Evolutionary conservation across 64 coral and sea anemone species (phyloP), one percentile per base, ranked within the genome.

Genomic region (Montipora efflorescens): DNA sequence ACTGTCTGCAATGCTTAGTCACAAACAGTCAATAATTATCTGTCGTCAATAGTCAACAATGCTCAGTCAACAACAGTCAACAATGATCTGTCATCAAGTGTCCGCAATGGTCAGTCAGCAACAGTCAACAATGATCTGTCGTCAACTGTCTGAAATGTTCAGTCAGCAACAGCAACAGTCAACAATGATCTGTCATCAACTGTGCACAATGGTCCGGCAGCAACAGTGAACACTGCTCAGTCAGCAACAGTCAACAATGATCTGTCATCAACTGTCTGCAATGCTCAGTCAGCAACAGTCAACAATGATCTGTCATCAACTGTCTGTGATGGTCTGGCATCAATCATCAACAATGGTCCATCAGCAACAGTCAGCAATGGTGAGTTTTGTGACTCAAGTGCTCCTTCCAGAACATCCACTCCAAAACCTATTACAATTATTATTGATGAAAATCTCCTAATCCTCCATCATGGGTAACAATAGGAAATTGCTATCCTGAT

Each of bases 381-480:
- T 76, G 25, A 76, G 8, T 44, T 46, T 76, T 23, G 74, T 76
- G 36, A 76, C 74, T 67, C 64, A 67, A 67, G 64, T 61, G 75
- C 51, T 25, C 71, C 73, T 90, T 67, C 88, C 10, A 80, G 16
- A 16, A 67, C 4, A 59, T 50, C 59, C 13, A 46, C 55, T 61
- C 12, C 66, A 21, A 45, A 7, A 66, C 82, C 83, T 13, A 92
- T 92, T 51, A 9, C 74, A 47, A 57, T 57, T 57, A 75, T 89
- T 67, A 83, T 81, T 21, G 90, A 89, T 55, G 90, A 95, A 66
- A 87, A 87, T 47, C 73, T 58, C 94, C 83, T 75, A 75, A 92
- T 67, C 94, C 94, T 55, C 18, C 7, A 36, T 46, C 53, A 36
- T 92, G 94, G 90, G 21, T 90, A 0, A 78, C 66, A 59, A 88